phyloP scores from a whole-genome alignment of 2,113 vertebrate species.

The Oncorhynchus tshawytscha region DNA sequence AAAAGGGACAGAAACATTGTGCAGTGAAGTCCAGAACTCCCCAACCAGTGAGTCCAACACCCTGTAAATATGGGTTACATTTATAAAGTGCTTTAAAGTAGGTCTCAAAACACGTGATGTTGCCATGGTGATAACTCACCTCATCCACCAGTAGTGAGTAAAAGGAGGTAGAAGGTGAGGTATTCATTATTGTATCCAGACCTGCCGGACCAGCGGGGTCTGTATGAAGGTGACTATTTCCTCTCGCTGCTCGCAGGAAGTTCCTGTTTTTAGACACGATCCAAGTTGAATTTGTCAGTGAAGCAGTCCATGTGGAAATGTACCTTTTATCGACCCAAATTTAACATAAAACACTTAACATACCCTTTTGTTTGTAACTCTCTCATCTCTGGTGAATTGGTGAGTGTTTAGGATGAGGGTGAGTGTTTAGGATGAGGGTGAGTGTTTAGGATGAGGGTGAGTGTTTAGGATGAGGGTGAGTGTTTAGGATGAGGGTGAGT shows the following conservation, averaged over 20 bases:
- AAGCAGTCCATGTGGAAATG: slow-evolving; percentile 1
- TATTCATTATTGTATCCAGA: not conserved
- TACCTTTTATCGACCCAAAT: not conserved
- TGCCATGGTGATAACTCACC: too few relatives aligned
- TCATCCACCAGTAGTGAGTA: too few relatives aligned
- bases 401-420: not conserved
- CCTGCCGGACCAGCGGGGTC: not conserved
- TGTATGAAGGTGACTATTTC: slow-evolving; percentile 33
- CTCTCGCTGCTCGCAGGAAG: slow-evolving; percentile 44
- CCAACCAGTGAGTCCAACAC: slow-evolving; percentile 59
- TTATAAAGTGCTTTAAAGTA: too few relatives aligned
- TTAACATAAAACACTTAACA: too few relatives aligned
- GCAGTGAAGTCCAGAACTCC: slow-evolving; percentile 73
- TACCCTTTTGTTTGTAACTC: not conserved
- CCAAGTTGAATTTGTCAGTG: slow-evolving; percentile 32
- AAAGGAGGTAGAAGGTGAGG: too few relatives aligned
- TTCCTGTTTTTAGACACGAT: slow-evolving; percentile 61
- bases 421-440: too few relatives aligned
- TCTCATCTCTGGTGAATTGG: not conserved
- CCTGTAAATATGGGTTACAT: not conserved
- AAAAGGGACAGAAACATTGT: slow-evolving; percentile 75
- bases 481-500: too few relatives aligned
- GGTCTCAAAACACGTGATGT: too few relatives aligned
- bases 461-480: not conserved
- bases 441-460: not conserved